Evolutionary conservation across 1,140 invertebrate species (phyloP).

Genomic region (Octopus sinensis): DNA sequence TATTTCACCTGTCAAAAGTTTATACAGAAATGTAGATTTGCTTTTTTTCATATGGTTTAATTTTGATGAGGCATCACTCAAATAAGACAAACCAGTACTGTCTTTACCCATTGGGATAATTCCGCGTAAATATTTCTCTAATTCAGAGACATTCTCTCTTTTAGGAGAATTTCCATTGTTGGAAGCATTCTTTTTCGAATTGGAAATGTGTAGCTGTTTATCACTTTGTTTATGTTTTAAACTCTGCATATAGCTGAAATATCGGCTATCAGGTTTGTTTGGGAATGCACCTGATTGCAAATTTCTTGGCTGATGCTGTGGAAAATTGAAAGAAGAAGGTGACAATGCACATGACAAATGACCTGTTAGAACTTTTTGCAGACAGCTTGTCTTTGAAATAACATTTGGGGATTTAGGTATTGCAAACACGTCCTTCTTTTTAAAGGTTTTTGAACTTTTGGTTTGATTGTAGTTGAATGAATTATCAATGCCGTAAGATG

Average conservation of each 20-base stretch:
- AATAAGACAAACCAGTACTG: background rate
- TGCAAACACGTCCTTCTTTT: slow-evolving; percentile 2
- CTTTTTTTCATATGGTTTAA: background rate
- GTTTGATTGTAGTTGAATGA: background rate
- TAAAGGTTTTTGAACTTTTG: background rate
- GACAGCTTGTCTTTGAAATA: background rate
- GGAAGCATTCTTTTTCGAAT: background rate
- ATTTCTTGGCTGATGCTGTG: background rate
- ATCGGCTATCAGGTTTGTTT: background rate
- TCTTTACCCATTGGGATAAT: background rate
- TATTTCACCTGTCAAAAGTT: background rate
- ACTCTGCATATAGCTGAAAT: background rate
- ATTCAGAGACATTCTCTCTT: background rate
- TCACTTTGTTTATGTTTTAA: background rate
- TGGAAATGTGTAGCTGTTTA: background rate
- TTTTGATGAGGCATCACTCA: background rate
- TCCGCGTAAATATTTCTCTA: slow-evolving; percentile 5
- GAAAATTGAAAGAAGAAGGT: background rate
- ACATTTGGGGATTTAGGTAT: background rate
- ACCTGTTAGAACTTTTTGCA: background rate
- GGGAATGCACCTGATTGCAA: background rate
- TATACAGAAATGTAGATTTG: background rate
- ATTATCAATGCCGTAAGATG: no score
- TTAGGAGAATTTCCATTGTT: background rate
- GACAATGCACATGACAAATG: background rate